Percentiles rank a stretch among this genome's conserved stretches.
phyloP scores from a whole-genome alignment of 23 tunicate genomes.

The Trididemnum nubilum region DNA sequence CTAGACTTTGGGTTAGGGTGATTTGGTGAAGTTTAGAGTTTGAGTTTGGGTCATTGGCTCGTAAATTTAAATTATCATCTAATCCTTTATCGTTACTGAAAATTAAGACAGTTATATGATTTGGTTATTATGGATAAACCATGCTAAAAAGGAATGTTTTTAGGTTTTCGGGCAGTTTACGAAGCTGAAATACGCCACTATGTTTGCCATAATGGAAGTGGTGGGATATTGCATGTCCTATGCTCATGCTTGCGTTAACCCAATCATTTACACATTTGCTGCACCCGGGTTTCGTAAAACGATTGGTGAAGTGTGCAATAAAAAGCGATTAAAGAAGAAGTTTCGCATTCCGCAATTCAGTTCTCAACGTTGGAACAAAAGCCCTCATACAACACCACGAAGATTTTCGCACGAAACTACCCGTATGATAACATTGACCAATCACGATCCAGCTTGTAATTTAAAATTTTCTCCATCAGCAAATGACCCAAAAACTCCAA shows the following conservation, averaged over 20 bases:
- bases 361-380: neutral
- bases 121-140: no score
- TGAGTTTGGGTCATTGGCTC: no score
- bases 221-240: conserved; percentile 61
- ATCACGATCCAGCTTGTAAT: conserved; percentile 1
- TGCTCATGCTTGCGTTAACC: conserved; percentile 79
- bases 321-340: neutral
- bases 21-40: no score
- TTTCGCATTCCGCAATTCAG: neutral
- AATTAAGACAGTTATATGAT: no score
- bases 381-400: neutral
- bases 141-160: no score
- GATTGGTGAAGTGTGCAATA: neutral
- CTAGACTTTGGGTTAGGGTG: no score
- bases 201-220: conserved; percentile 28
- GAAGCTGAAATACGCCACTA: conserved; percentile 1
- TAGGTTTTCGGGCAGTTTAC: neutral
- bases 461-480: neutral
- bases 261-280: conserved; percentile 86
- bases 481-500: neutral
- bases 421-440: conserved; percentile 5
- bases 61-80: no score
- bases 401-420: conserved; percentile 17
- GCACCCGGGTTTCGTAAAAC: conserved; percentile 69
- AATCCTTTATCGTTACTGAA: no score